Base-by-base conservation (phyloP, 2,113 vertebrate species). In the Mirza zaza region DNA sequence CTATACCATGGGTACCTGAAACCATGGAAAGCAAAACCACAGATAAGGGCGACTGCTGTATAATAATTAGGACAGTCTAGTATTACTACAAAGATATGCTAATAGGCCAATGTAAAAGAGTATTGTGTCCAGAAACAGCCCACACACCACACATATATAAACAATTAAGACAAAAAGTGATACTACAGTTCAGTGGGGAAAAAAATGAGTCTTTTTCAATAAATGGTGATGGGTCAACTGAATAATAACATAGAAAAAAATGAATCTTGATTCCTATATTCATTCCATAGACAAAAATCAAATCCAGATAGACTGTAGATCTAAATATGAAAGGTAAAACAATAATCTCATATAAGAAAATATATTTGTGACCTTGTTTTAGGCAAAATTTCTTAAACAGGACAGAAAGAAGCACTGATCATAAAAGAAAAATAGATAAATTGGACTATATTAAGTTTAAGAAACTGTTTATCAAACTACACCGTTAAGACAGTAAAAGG, bases 381-480 rank as follows among this genome's bases (percentile, higher is more conserved):
- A 42, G 39, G 70, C 20, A 77, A 86, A 93, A 67, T 93, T 55
- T 93, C 59, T 93, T 77, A 57, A 93, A 83, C 42, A 75, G 55
- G 17, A 39, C 52, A 61, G 9, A 36, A 29, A 84, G 55, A 63
- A 73, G 42, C 25, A 76, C 3, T 36, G 36, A 34, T 48, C 2
- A 42, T 76, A 52, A 36, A 76, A 76, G 42, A 36, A 91, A 83
- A 91, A 48, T 12, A 71, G 77, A 48, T 39, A 81, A 81, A 70
- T 5, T 48, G 5, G 20, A 55, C 52, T 59, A 59, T 45, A 81
- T 25, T 91, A 36, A 82, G n/a, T 57, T 70, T 23, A 70, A 76
- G 5, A 76, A 50, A 7, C 63, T 84, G 11, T 76, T 85, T 92
- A 55, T 34, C 68, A 75, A 76, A 63, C 4, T 15, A 75, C 21